A percentile compares a stretch with the other conserved stretches of the same genome.
phyloP scores from a whole-genome alignment of 2,888 invertebrate genomes.

The Cecidostiba fungosa region DNA sequence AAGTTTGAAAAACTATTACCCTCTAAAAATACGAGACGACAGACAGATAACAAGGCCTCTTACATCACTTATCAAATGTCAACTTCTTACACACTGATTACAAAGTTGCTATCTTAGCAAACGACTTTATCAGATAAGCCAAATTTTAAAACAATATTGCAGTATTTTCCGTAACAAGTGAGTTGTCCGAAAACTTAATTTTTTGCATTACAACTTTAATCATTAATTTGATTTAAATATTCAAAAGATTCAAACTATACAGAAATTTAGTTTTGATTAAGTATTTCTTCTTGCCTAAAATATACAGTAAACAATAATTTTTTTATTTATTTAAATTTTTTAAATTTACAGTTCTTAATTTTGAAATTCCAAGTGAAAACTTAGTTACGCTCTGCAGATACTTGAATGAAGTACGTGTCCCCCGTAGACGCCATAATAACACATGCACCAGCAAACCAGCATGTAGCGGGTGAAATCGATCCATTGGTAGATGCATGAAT shows the following conservation, averaged over 20 bases:
- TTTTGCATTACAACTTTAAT: too few species aligned
- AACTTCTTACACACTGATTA: not conserved
- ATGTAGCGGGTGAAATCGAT: constrained; percentile 48
- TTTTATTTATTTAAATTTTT: too few species aligned
- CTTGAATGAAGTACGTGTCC: not conserved
- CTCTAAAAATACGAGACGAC: not conserved
- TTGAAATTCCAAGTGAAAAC: not conserved
- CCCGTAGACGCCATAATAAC: constrained; percentile 22
- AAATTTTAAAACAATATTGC: not conserved
- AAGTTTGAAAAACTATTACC: not conserved
- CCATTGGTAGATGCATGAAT: constrained; percentile 41
- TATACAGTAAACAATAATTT: too few species aligned
- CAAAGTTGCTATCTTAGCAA: not conserved
- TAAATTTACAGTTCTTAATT: not conserved
- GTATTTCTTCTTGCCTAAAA: too few species aligned
- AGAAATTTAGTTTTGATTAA: too few species aligned
- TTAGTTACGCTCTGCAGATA: not conserved
- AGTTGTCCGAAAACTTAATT: too few species aligned
- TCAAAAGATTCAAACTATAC: too few species aligned
- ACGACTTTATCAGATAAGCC: not conserved
- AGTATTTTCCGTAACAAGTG: too few species aligned
- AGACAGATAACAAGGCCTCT: not conserved
- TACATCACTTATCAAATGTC: not conserved
- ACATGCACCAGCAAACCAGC: constrained; percentile 5
- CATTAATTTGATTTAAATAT: too few species aligned